Evolutionary conservation across 2,888 invertebrate genomes (phyloP).

Genomic region (Odiellus spinosus): DNA sequence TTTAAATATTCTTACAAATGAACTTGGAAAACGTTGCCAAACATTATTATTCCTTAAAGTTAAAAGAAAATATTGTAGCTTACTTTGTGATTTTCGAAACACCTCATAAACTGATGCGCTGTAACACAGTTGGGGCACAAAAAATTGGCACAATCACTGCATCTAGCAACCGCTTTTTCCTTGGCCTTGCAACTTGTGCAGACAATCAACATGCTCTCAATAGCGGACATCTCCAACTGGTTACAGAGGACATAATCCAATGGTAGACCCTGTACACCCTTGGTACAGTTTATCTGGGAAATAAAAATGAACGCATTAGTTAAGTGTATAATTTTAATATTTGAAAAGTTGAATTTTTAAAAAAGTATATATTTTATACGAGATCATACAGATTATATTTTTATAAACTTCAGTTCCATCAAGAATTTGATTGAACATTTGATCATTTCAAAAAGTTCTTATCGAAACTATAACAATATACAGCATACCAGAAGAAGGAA

Average conservation of each 20-base stretch:
- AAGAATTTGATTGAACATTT: no score
- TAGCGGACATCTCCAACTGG: slow-evolving; percentile 37
- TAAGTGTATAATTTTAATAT: not conserved
- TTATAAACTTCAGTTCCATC: no score
- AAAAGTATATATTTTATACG: not conserved
- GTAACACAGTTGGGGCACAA: slow-evolving; percentile 85
- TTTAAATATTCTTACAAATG: no score
- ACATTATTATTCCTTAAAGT: no score
- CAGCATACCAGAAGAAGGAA: no score
- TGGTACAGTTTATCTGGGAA: slow-evolving; percentile 29
- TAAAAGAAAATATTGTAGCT: slow-evolving; percentile 1
- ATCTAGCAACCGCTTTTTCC: slow-evolving; percentile 70
- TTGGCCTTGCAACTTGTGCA: slow-evolving; percentile 93
- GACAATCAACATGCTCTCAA: slow-evolving; percentile 47
- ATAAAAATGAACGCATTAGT: not conserved
- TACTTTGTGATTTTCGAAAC: slow-evolving; percentile 74
- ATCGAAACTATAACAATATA: no score
- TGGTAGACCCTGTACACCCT: slow-evolving; percentile 60
- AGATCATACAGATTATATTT: not conserved
- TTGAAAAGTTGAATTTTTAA: not conserved
- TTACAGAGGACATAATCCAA: slow-evolving; percentile 67
- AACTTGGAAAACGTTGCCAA: no score
- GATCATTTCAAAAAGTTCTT: no score
- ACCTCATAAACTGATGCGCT: slow-evolving; percentile 90
- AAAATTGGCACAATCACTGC: slow-evolving; percentile 86